A percentile compares a stretch with the other conserved stretches of the same genome.
These are phyloP conservation scores for Syndactyla subalaris DNA, from an alignment of 2,797 vertebrate genomes.

Conservation along the genomic window DNA sequence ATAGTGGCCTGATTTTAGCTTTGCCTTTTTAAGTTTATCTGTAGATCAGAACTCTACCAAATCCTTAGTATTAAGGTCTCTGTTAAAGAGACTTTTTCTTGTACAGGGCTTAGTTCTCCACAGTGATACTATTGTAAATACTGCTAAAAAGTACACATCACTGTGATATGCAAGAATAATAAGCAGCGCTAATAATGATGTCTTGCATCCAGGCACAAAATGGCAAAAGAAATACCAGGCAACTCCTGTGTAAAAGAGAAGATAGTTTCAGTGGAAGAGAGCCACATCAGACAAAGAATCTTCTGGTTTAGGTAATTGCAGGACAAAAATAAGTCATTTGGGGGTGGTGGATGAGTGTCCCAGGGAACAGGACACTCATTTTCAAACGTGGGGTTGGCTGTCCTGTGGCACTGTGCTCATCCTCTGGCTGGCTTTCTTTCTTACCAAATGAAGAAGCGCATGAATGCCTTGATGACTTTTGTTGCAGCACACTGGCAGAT, in stretches of 20 bases:
- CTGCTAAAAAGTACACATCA: conserved; percentile 46
- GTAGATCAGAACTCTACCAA: conserved; percentile 27
- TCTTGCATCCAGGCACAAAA: conserved; percentile 36
- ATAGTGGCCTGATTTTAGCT: conserved; percentile 27
- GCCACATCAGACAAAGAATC: neutral
- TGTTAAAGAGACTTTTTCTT: conserved; percentile 9
- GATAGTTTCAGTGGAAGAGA: neutral
- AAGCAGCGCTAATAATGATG: neutral
- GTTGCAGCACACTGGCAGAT: neutral
- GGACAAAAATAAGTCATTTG: neutral
- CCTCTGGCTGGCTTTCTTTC: neutral
- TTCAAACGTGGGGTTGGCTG: neutral
- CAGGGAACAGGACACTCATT: neutral
- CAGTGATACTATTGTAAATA: conserved; percentile 55
- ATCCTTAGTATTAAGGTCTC: conserved; percentile 22
- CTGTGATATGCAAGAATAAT: conserved; percentile 60
- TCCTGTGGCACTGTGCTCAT: neutral
- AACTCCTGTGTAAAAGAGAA: conserved; percentile 4
- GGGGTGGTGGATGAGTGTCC: neutral
- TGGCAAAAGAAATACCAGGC: conserved; percentile 10
- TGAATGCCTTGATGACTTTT: neutral
- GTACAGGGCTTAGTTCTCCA: conserved; percentile 53
- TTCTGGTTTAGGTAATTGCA: neutral
- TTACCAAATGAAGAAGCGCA: neutral
- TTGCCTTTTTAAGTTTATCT: conserved; percentile 42